Base-by-base conservation (phyloP, 2,888 invertebrate species). In the Cataglyphis altisquamis region DNA sequence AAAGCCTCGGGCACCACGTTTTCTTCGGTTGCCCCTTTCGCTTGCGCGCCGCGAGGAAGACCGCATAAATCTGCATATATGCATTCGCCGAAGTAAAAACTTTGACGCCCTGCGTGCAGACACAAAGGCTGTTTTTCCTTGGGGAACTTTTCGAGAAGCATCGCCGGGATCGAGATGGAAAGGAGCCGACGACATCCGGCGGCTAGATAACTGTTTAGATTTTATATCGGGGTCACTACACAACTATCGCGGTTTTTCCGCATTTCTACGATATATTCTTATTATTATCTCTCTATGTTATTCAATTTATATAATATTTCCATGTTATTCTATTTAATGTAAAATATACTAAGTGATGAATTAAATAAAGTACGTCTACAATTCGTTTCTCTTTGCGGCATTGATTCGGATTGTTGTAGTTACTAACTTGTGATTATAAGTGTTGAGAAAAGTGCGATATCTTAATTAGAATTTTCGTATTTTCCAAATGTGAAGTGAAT, bases 1-100 rank as follows among this genome's bases (percentile, higher is more conserved):
- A 90, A 91, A 90, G 80, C 86, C 84, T 86, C 86, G 82, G 75
- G 84, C 75, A 77, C 75, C 66, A 84, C 77, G 85, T 72, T 87
- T 89, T 83, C 88, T 68, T 83, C 87, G 32, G 57, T 77, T 73
- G 86, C 88, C 89, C 88, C 88, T 84, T 88, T 91, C 89, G 84
- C 39, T 55, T 45, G 66, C 55, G 41, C 77, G 55, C 60, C 57
- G 60, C 84, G 88, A 89, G 89, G 84, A 92, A 92, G 91, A 90
- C 88, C 92, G 93, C 92, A 93, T 94, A 93, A 93, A 94, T 94
- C 92, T 93, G 92, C 93, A 93, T 94, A 93, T 89, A 93, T 93
- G 92, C 92, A 92, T 93, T 92, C 90, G 91, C 89, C 90, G 91
- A 90, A 91, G 92, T 91, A 92, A 91, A 92, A 92, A 91, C 92